Evolutionary conservation across 2,113 vertebrate genomes (phyloP), one percentile per base, ranked within the genome.

Genomic region (Tympanuchus pallidicinctus): DNA sequence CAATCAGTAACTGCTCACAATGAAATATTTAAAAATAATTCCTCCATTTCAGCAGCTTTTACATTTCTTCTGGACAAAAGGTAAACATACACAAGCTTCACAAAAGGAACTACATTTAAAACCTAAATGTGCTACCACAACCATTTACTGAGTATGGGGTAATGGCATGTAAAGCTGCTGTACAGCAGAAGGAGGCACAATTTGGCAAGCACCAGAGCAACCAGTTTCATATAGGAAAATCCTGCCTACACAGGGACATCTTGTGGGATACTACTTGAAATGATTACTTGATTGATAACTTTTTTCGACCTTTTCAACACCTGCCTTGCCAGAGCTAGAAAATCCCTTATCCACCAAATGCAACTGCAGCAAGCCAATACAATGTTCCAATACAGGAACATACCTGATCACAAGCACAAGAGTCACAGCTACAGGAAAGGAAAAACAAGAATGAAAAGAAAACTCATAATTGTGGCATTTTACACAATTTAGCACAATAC

Each of bases 281-380:
- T 13, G 6, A 52, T 72, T 13, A 56, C 34, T 50, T 63, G 20
- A 66, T 32, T 1, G 5, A 48, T 19, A 38, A 1, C 2, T 57
- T 73, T 72, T 83, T 86, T 40, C 8, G 17, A 6, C 7, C 28
- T 69, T 71, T 88, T 40, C 52, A 72, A 92, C 6, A 36, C 32
- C 50, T 63, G 56, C 28, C 25, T 43, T 43, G 56, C 15, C 63
- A 76, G 43, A 77, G 19, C 17, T 19, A 83, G 10, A n/a, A 84
- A 86, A 59, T 24, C 18, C 24, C 24, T 45, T 15, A 48, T 0
- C 4, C 32, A 34, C 0, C 13, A 34, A 78, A 75, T 0, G 25
- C 1, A 10, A 72, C 13, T 86, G 54, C 43, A 76, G 13, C 1
- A 1, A 87, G 38, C 5, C 59, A 75, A n/a, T 8, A 34, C n/a